phyloP scores from a whole-genome alignment of 2,888 invertebrate species.

The Caenorhabditis becei region DNA sequence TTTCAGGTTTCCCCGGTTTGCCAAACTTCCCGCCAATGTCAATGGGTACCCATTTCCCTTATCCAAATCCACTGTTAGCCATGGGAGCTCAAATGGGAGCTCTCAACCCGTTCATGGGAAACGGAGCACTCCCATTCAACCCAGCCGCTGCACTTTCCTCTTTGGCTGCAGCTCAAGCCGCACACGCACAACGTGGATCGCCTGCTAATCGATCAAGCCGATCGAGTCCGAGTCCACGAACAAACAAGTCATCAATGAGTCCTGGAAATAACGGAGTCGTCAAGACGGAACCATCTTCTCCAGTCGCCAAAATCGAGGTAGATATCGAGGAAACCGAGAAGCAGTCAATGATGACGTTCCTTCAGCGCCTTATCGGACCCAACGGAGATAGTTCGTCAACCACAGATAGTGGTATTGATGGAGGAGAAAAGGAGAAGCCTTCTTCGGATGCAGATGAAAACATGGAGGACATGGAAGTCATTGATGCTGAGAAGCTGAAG shows the following conservation, averaged over 20 bases:
- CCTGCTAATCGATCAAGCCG: constrained; percentile 44
- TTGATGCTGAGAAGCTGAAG: constrained; percentile 59
- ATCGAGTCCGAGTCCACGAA: constrained; percentile 58
- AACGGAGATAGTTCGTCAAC: constrained; percentile 47
- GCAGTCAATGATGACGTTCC: constrained; percentile 55
- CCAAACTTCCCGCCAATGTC: constrained; percentile 67
- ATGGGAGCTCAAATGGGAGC: constrained; percentile 72
- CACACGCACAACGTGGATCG: constrained; percentile 44
- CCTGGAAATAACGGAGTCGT: constrained; percentile 34
- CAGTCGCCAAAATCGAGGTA: constrained; percentile 58
- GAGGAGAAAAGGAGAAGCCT: constrained; percentile 50
- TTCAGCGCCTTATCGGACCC: constrained; percentile 46
- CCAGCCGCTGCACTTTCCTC: constrained; percentile 65
- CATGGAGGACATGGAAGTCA: constrained; percentile 53
- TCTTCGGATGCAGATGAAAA: constrained; percentile 53
- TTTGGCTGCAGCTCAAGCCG: constrained; percentile 64
- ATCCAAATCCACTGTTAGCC: constrained; percentile 67
- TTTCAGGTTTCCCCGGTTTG: constrained; percentile 71
- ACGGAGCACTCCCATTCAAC: constrained; percentile 58
- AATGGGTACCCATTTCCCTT: constrained; percentile 67
- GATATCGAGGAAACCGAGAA: constrained; percentile 43
- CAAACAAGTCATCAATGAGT: constrained; percentile 57
- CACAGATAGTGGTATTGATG: constrained; percentile 41
- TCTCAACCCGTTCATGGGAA: constrained; percentile 71
- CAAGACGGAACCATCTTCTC: constrained; percentile 56